Conservation (phyloP, 1,140 invertebrate genomes). For the Cydia pomonella region DNA sequence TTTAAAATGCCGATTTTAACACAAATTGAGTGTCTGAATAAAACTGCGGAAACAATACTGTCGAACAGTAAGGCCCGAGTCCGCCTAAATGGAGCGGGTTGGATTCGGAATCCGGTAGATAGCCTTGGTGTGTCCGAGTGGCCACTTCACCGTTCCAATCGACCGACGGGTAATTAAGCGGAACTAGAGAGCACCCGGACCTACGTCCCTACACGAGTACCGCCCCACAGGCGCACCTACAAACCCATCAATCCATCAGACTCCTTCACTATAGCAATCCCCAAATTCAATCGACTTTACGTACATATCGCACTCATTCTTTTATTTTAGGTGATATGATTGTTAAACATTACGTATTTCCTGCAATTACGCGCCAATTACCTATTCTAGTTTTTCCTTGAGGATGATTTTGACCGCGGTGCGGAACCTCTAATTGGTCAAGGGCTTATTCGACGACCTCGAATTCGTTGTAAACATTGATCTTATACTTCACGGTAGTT, state of each 20-base stretch:
- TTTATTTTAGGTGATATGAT: background rate
- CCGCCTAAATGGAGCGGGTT: slow-evolving; percentile 70
- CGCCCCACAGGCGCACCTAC: slow-evolving; percentile 47
- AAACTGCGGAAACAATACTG: slow-evolving; percentile 63
- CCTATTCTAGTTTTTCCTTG: slow-evolving; percentile 21
- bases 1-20: background rate
- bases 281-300: slow-evolving; percentile 8
- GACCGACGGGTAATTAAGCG: slow-evolving; percentile 63
- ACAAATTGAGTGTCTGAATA: slow-evolving; percentile 7
- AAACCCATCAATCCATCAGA: slow-evolving; percentile 46
- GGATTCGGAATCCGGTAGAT: slow-evolving; percentile 72
- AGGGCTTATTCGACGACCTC: slow-evolving; percentile 59
- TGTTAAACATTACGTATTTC: slow-evolving; percentile 1
- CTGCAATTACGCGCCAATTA: slow-evolving; percentile 10
- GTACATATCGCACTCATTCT: background rate
- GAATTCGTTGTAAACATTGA: slow-evolving; percentile 53
- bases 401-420: slow-evolving; percentile 53
- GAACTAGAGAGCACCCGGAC: slow-evolving; percentile 36
- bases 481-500: slow-evolving; percentile 34
- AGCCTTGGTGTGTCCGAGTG: slow-evolving; percentile 72
- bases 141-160: slow-evolving; percentile 76
- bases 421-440: slow-evolving; percentile 62
- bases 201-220: slow-evolving; percentile 37
- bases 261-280: slow-evolving; percentile 35
- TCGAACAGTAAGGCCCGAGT: slow-evolving; percentile 53